Evolutionary conservation across 2,113 vertebrate genomes (phyloP), one percentile per base, ranked within the genome.

Genomic region (Hippocampus comes): DNA sequence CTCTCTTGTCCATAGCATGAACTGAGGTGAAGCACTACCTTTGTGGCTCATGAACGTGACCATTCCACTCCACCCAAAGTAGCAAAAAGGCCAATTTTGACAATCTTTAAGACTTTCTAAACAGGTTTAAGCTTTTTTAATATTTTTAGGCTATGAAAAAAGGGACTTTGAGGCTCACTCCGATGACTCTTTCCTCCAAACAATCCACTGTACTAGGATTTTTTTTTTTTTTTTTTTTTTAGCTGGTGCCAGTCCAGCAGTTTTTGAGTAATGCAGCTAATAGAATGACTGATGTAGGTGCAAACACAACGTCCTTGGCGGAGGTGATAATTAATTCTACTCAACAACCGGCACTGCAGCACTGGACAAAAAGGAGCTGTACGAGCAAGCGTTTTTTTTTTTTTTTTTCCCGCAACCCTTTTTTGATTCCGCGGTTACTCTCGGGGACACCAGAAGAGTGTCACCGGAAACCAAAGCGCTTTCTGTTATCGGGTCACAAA

Each of bases 321-420:
- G 64, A 66, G 43, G 64, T 15, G 42, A 48, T 48, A 15, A 48
- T 66, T 27, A 48, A 66, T 66, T 66, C 64, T 66, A 66, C 64
- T 66, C 43, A 23, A 43, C 61, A 42, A 63, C 34, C 21, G 61
- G 61, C 61, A 63, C 34, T n/a, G 61, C 34, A 42, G 42, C 63
- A 23, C 41, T 43, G 41, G 20, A 43, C 38, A 15, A 65, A 43
- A 65, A 43, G 12, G 5, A 42, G 11, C 20, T 7, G 5, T 20
- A 51, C 18, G 9, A 7, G 27, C 18, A 38, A 38, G 5, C 34
- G 34, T 61, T 61, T 30, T 38, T 8, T 4, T 9, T 0, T 14
- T 20, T 34, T 61, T 61, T 61, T 30, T 30, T n/a, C 27, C 59
- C 18, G 9, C 15, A 38, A 61, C 27, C 27, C 34, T 38, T 12